Evolutionary conservation across 2,113 vertebrate species (phyloP).

Genomic region (Neomonachus schauinslandi): DNA sequence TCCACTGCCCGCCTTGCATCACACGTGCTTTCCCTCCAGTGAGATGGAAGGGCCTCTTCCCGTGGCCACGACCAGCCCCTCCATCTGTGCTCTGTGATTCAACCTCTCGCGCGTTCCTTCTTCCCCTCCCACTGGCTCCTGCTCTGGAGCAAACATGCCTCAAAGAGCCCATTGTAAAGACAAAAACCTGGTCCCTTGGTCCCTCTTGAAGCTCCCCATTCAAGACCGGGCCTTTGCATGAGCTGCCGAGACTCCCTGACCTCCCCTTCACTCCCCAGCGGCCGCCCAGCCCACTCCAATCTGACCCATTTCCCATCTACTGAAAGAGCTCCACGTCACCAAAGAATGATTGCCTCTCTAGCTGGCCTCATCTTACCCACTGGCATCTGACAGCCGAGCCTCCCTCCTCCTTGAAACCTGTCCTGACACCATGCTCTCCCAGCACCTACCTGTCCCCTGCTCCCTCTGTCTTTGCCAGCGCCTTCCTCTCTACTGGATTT

Average conservation of each 20-base stretch:
- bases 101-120: not conserved
- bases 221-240: not conserved
- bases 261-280: not conserved
- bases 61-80: fast-evolving
- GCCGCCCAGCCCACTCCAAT: not conserved
- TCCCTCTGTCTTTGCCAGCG: not conserved
- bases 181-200: not conserved
- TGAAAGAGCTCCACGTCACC: not conserved
- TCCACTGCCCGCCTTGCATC: not conserved
- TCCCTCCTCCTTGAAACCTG: no score
- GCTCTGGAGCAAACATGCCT: not conserved
- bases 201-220: not conserved
- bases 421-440: not conserved
- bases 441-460: not conserved
- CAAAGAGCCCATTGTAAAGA: not conserved
- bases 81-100: not conserved
- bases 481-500: not conserved
- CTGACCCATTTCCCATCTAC: no score
- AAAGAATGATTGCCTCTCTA: not conserved
- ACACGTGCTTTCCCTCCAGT: not conserved
- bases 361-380: not conserved
- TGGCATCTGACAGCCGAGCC: fast-evolving
- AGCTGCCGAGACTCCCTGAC: not conserved
- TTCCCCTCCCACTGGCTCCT: not conserved
- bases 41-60: not conserved